Percentiles rank a stretch among this genome's conserved stretches.
phyloP scores from a whole-genome alignment of 2,888 invertebrate genomes.

The Pharmacophagus antenor region DNA sequence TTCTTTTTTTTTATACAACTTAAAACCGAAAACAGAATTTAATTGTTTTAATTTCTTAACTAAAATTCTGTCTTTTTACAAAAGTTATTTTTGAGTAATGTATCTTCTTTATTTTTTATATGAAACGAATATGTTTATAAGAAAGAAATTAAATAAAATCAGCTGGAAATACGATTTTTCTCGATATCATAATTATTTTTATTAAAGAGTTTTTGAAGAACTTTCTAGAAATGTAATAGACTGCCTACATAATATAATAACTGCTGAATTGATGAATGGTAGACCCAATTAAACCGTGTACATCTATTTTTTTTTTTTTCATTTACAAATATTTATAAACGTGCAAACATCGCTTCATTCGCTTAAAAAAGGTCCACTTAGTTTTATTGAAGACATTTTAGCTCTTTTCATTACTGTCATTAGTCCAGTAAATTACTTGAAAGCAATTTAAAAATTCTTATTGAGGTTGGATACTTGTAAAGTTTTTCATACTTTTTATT shows the following conservation, averaged over 20 bases:
- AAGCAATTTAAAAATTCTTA: conserved; percentile 5
- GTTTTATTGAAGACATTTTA: conserved; percentile 4
- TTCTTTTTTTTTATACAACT: no score
- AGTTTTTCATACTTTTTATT: conserved; percentile 3
- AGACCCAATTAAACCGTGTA: not conserved
- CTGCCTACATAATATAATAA: not conserved
- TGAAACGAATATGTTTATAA: no score
- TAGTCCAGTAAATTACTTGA: conserved; percentile 7
- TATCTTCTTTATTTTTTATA: no score
- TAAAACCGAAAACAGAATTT: no score
- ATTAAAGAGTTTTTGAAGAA: no score
- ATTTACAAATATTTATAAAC: not conserved
- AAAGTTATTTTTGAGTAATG: no score
- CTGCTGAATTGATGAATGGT: not conserved
- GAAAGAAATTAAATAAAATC: no score
- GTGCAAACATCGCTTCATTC: not conserved
- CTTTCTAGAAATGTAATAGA: no score
- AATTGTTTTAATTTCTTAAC: no score
- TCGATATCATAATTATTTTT: no score
- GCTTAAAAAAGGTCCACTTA: not conserved
- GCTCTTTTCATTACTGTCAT: conserved; percentile 1
- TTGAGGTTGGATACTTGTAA: not conserved
- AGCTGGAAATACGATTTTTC: no score
- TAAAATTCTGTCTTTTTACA: no score
- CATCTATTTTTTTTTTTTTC: not conserved